Conservation (phyloP, 2,797 vertebrate genomes). For the Myripristis murdjan region DNA sequence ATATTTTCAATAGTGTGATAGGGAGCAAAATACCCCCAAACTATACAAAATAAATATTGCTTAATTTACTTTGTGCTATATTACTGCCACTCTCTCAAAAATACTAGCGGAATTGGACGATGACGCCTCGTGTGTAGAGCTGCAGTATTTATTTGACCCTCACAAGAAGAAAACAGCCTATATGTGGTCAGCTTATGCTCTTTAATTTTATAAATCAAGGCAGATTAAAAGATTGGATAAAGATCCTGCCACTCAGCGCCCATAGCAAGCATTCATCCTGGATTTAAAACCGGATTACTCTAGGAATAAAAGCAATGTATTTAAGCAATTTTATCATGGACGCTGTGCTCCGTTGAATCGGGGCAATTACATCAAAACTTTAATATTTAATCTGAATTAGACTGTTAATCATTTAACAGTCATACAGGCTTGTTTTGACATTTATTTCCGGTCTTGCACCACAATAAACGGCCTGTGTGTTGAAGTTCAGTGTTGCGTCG, state of each 20-base stretch:
- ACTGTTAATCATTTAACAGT: constrained; percentile 50
- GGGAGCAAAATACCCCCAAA: background rate
- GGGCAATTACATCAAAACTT: constrained; percentile 57
- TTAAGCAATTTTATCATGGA: constrained; percentile 41
- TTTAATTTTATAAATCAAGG: constrained; percentile 80
- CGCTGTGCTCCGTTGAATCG: constrained; percentile 56
- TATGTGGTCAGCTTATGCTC: constrained; percentile 66
- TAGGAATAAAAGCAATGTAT: constrained; percentile 64
- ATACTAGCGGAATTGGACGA: no score
- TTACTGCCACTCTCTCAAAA: background rate
- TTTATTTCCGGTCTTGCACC: no score
- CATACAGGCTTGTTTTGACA: constrained; percentile 12
- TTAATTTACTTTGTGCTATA: background rate
- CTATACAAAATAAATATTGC: background rate
- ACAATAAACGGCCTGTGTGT: no score
- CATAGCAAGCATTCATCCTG: constrained; percentile 56
- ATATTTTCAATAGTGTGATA: background rate
- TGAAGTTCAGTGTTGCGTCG: background rate
- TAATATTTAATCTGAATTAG: constrained; percentile 30
- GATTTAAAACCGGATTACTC: constrained; percentile 81
- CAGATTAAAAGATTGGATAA: constrained; percentile 84
- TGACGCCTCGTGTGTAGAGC: no score
- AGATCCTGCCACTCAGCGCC: constrained; percentile 80
- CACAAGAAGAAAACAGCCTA: constrained; percentile 21
- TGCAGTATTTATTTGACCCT: constrained; percentile 31